Conservation (phyloP, 2,113 vertebrate genomes). For the Hylia prasina region DNA sequence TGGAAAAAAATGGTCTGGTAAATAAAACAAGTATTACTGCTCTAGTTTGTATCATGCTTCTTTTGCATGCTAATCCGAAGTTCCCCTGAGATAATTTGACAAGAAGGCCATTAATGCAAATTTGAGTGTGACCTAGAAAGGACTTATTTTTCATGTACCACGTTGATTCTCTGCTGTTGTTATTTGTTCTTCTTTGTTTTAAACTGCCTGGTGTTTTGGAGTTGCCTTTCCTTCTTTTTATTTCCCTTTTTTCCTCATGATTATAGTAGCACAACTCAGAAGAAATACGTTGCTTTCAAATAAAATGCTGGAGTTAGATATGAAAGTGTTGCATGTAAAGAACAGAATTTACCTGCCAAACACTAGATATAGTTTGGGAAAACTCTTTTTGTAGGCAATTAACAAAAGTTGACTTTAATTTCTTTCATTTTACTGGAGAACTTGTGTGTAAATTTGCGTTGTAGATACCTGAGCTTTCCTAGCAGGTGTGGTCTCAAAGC, state of each 20-base stretch:
- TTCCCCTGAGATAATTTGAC: constrained; percentile 53
- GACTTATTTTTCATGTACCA: constrained; percentile 23
- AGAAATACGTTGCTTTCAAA: neutral
- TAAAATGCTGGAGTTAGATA: neutral
- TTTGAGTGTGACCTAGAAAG: constrained; percentile 49
- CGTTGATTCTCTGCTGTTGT: constrained; percentile 21
- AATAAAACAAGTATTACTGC: constrained; percentile 12
- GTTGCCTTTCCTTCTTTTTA: neutral
- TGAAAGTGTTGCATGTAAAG: neutral
- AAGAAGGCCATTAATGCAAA: constrained; percentile 55
- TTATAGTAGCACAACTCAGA: neutral
- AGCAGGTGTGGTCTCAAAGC: neutral
- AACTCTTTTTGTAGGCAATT: neutral
- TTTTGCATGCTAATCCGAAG: neutral
- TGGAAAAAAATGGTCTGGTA: constrained; percentile 7
- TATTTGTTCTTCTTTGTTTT: constrained; percentile 31
- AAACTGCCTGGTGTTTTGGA: neutral
- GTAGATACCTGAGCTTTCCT: neutral
- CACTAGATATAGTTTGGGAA: neutral
- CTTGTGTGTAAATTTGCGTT: neutral
- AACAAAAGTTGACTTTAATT: neutral
- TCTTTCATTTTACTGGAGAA: neutral
- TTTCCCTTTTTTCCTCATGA: neutral
- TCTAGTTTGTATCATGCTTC: neutral
- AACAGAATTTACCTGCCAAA: neutral